Percentiles rank a stretch among this genome's conserved stretches.
phyloP scores from a whole-genome alignment of 2,113 vertebrate species.

The Rhinopomastus cyanomelas region DNA sequence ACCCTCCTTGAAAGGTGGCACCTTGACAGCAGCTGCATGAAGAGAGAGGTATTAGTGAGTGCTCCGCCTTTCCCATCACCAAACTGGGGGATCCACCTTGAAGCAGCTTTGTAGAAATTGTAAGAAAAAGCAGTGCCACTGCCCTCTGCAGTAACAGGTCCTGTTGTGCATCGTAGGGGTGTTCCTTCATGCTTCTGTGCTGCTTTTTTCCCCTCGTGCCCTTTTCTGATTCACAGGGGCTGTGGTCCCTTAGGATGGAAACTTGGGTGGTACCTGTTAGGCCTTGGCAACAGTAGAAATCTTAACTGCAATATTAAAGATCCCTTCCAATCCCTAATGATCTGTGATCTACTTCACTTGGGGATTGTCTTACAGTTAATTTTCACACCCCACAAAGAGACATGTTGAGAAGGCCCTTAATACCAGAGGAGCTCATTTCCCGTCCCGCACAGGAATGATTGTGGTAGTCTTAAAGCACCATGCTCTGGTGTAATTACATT shows the following conservation, averaged over 20 bases:
- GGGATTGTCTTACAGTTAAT: background rate
- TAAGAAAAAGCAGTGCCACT: background rate
- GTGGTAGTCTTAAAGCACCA: background rate
- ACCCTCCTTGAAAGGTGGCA: background rate
- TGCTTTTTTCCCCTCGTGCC: background rate
- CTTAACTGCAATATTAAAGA: background rate
- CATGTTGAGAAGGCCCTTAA: background rate
- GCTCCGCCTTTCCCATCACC: background rate
- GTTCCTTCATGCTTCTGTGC: background rate
- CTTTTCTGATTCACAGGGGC: background rate
- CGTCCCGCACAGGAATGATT: background rate
- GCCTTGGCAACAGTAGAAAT: background rate
- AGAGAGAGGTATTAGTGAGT: background rate
- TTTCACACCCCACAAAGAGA: background rate
- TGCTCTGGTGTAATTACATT: background rate
- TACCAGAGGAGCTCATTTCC: background rate
- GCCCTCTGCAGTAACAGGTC: background rate
- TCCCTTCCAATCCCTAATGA: no score
- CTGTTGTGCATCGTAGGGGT: background rate
- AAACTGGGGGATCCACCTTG: background rate
- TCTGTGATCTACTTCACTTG: background rate
- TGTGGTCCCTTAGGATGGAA: accelerated
- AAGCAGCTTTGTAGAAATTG: background rate
- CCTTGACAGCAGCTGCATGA: background rate
- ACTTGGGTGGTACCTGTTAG: background rate